Base-by-base conservation (phyloP, 2,113 vertebrate species). In the Syngnathoides biaculeatus region DNA sequence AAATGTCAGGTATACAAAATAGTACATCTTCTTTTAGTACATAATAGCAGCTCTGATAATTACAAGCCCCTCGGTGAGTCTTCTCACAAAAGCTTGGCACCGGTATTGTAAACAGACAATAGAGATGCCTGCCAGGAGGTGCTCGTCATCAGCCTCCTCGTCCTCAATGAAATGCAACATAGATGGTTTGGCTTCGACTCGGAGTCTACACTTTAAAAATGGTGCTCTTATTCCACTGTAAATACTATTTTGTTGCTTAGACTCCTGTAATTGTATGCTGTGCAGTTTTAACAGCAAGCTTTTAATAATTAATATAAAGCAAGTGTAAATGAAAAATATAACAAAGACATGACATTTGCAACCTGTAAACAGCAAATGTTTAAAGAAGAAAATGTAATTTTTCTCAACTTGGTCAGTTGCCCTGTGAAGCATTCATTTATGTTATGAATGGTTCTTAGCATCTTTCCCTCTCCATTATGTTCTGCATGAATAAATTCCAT, bases 31-130 rank as follows among this genome's bases (percentile, higher is more conserved):
- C 50, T 22, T 3, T 10, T 9, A 52, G 20, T n/a, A 53, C 50
- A 22, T n/a, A 53, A 20, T 26, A 24, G 75, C 53, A 48, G 64
- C 48, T 60, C 9, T 75, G 65, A 71, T 78, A 64, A 74, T 71
- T 73, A 72, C 22, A 38, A 69, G n/a, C 48, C 63, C 56, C 55
- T 74, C 70, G 67, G 53, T 61, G 75, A 68, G 78, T 76, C 75
- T 80, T 71, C 52, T 45, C 59, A 22, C 30, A 65, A 45, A 4
- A 56, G 72, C 50, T 60, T 74, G 65, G 61, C 59, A 56, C 22
- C 40, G 45, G 27, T 17, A 53, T 52, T 39, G 64, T 43, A 55
- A 53, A 67, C 63, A 22, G 57, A 68, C 59, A 77, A 56, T 47
- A 69, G 48, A 77, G 48, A 77, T 74, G 79, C 65, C 67, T 73